Conservation (phyloP, 2,888 invertebrate species). For the Dryomyza anilis region DNA sequence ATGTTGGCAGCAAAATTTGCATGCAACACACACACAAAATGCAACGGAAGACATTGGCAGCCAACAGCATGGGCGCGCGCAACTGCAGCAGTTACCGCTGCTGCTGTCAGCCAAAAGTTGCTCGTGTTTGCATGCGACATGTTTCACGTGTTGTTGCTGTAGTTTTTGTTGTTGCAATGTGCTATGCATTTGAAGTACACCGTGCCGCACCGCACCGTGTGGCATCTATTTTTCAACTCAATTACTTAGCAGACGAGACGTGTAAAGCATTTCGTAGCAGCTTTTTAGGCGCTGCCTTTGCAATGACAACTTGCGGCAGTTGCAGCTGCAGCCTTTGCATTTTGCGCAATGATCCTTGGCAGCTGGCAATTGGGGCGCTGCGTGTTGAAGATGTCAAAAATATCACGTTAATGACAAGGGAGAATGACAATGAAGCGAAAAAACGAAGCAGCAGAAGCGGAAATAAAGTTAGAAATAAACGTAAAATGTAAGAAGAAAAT, state of each 20-base stretch:
- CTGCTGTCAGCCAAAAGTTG: conserved; percentile 3
- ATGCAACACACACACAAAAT: background rate
- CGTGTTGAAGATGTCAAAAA: too few relatives aligned
- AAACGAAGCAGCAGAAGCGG: too few relatives aligned
- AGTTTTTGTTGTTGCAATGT: background rate
- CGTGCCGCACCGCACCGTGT: background rate
- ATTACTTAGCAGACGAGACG: conserved; percentile 21
- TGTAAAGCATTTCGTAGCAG: conserved; percentile 14
- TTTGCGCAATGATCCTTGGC: too few relatives aligned
- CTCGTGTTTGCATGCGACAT: background rate
- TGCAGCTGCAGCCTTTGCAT: too few relatives aligned
- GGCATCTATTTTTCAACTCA: conserved; percentile 19
- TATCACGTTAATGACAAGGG: too few relatives aligned
- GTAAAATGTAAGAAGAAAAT: too few relatives aligned
- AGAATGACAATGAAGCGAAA: too few relatives aligned
- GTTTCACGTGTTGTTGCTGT: background rate
- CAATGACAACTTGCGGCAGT: background rate
- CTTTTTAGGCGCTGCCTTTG: conserved; percentile 4
- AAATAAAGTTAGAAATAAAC: too few relatives aligned
- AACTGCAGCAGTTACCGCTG: background rate
- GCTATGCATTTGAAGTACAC: background rate
- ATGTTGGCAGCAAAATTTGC: background rate
- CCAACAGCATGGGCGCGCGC: background rate
- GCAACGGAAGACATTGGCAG: background rate
- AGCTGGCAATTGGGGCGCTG: too few relatives aligned